Evolutionary conservation across 1,140 invertebrate species (phyloP), one percentile per base, ranked within the genome.

Genomic region (Nymphalis io): DNA sequence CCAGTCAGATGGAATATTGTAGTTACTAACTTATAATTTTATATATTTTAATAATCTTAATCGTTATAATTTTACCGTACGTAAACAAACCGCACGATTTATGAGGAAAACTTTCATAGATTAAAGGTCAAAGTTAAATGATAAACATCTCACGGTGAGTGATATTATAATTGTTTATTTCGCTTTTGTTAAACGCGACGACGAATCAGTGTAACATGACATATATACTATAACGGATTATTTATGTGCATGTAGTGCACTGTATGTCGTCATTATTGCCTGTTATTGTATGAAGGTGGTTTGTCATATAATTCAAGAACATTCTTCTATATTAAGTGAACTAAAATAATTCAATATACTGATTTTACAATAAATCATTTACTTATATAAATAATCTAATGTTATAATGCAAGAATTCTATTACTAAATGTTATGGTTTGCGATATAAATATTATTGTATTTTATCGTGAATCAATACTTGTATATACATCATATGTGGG

Each of bases 291-390:
- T 3, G 13, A 20, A 51, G 46, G 38, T n/a, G 42, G 40, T 27
- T 10, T 23, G 33, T 55, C 48, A 40, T 64, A 20, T 40, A 55
- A 40, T 33, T 62, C 60, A 51, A 62, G 44, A 51, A 62, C 46
- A 23, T 62, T 51, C 20, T 15, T 51, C 10, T 13, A 16, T 39
- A 48, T 20, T 10, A 62, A 27, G 60, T 23, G 51, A 6, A 46
- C 23, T 27, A 51, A 39, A 6, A 10, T 16, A 61, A 21, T 23
- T 42, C 46, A 51, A 51, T 60, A 23, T 16, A 51, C 16, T 67
- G 33, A 60, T 42, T 51, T 51, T 51, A 20, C 42, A 46, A 46
- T 51, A 18, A 18, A 48, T 6, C 6, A 33, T 33, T 33, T 33
- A 33, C 8, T 33, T 33, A 33, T 33, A 8, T 3, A 33, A 33